phyloP scores from a whole-genome alignment of 2,113 vertebrate species.

The Sinocyclocheilus rhinocerous region DNA sequence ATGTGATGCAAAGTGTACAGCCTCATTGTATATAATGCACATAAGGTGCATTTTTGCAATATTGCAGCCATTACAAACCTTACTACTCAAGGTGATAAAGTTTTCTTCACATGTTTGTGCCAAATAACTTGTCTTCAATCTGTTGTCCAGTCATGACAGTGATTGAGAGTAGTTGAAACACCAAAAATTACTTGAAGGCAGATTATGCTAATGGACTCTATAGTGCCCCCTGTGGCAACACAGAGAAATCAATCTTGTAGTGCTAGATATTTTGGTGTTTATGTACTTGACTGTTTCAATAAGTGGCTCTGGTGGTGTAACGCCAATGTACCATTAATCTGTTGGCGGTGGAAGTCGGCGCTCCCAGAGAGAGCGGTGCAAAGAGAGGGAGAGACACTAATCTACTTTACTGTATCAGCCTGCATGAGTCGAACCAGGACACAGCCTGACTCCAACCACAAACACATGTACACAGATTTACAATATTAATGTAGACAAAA shows the following conservation, averaged over 20 bases:
- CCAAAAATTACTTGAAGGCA: too few species aligned
- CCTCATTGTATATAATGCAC: too few species aligned
- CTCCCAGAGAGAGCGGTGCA: slow-evolving; percentile 39
- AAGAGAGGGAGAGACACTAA: slow-evolving; percentile 38
- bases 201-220: not conserved
- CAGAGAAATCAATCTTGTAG: not conserved
- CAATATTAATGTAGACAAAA: not conserved
- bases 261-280: too few species aligned
- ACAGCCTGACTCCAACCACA: slow-evolving; percentile 45
- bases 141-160: too few species aligned
- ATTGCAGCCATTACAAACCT: too few species aligned
- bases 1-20: too few species aligned
- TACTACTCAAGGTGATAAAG: too few species aligned
- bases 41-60: too few species aligned
- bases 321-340: slow-evolving; percentile 38
- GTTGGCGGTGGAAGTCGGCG: slow-evolving; percentile 27
- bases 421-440: slow-evolving; percentile 43
- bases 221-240: not conserved
- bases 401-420: slow-evolving; percentile 57
- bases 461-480: slow-evolving; percentile 30
- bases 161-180: too few species aligned
- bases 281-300: slow-evolving; percentile 19
- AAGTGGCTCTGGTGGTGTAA: not conserved
- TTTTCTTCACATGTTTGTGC: too few species aligned
- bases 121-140: too few species aligned